Evolutionary conservation across 2,113 vertebrate species (phyloP).

Genomic region (Heloderma charlesbogerti): DNA sequence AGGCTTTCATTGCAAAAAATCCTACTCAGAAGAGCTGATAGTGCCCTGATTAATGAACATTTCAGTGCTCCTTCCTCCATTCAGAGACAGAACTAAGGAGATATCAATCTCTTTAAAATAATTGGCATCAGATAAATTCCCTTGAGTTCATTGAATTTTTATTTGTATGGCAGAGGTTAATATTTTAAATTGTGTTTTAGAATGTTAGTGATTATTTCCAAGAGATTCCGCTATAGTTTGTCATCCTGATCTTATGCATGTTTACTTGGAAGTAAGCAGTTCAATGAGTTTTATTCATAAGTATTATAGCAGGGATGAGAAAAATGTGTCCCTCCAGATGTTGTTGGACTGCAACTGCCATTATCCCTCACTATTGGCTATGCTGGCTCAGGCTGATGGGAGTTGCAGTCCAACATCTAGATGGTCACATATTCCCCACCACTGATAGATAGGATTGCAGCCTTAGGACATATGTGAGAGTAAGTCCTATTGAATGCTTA

Average conservation of each 20-base stretch:
- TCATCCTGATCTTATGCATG: background rate
- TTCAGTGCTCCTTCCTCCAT: background rate
- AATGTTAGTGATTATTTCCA: background rate
- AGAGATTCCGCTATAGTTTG: background rate
- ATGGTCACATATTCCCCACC: no score
- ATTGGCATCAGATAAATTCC: background rate
- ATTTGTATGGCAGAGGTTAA: background rate
- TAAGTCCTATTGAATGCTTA: background rate
- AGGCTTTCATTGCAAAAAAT: background rate
- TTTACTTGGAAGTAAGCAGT: background rate
- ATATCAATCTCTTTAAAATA: background rate
- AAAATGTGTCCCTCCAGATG: no score
- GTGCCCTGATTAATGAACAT: background rate
- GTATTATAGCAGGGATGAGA: no score
- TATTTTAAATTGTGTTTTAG: background rate
- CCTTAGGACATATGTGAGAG: no score
- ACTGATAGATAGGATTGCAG: no score
- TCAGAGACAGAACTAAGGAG: background rate
- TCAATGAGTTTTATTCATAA: background rate
- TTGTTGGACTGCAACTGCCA: no score
- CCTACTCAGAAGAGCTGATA: accelerated
- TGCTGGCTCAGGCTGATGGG: no score
- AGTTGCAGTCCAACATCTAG: no score
- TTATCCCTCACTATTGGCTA: no score
- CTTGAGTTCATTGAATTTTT: background rate